phyloP scores from a whole-genome alignment of 1,140 invertebrate genomes.

The Melipona quadrifasciata region DNA sequence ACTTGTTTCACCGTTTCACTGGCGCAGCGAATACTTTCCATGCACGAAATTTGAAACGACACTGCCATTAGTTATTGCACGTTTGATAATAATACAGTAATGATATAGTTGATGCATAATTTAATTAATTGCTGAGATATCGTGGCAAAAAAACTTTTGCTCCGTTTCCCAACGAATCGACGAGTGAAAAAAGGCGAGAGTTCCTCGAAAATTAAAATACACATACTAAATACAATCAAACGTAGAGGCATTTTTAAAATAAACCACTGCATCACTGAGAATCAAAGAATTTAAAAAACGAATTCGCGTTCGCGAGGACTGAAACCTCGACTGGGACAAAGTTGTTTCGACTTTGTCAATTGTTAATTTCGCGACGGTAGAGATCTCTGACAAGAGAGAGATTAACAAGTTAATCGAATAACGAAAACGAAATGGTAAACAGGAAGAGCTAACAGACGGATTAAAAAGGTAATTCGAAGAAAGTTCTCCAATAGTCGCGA shows the following conservation, averaged over 20 bases:
- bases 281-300: no score
- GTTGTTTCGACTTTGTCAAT: neutral
- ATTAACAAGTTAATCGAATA: neutral
- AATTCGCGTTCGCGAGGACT: neutral
- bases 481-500: neutral
- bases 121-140: no score
- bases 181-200: no score
- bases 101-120: neutral
- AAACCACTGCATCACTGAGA: no score
- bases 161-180: no score
- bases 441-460: neutral
- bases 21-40: neutral
- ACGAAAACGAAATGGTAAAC: neutral
- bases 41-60: neutral
- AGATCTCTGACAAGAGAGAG: neutral
- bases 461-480: neutral
- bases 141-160: no score
- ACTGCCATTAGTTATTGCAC: no score
- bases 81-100: neutral
- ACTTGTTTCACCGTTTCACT: neutral
- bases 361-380: neutral
- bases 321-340: neutral
- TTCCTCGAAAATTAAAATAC: no score
- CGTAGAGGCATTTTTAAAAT: no score
- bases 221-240: no score